These are phyloP conservation scores for Drosophila flavopinicola DNA, from an alignment of 2,888 invertebrate species.

Conservation along the genomic window DNA sequence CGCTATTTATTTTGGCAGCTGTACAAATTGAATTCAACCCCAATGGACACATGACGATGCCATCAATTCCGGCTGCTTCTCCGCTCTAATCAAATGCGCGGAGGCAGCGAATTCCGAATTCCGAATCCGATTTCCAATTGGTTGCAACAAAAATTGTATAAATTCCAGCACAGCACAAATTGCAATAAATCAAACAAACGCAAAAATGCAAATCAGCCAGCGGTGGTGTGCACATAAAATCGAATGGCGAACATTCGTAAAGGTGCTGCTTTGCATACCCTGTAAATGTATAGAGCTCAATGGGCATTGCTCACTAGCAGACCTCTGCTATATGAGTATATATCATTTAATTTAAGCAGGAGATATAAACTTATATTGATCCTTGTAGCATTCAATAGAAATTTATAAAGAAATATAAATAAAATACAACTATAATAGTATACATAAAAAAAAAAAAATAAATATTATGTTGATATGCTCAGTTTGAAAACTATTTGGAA, in stretches of 20 bases:
- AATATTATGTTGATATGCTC: too few species aligned
- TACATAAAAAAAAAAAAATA: too few species aligned
- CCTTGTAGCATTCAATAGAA: too few species aligned
- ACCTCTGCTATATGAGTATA: not conserved
- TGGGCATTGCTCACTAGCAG: not conserved
- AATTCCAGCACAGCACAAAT: slow-evolving; percentile 56
- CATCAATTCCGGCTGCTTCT: slow-evolving; percentile 28
- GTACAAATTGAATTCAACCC: slow-evolving; percentile 62
- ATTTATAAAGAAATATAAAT: too few species aligned
- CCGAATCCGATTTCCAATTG: slow-evolving; percentile 34
- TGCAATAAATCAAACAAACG: slow-evolving; percentile 69
- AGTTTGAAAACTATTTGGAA: too few species aligned
- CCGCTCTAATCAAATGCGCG: slow-evolving; percentile 50
- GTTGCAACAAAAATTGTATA: slow-evolving; percentile 34
- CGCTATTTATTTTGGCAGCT: slow-evolving; percentile 31
- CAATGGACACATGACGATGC: slow-evolving; percentile 38
- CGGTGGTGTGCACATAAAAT: slow-evolving; percentile 20
- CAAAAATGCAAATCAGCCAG: slow-evolving; percentile 65
- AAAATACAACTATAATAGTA: too few species aligned
- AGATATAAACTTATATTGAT: too few species aligned
- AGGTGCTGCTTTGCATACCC: slow-evolving; percentile 30
- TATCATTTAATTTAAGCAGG: too few species aligned
- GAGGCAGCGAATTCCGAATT: slow-evolving; percentile 12
- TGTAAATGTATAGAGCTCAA: not conserved
- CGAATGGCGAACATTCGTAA: slow-evolving; percentile 34